Percentiles rank a stretch among this genome's conserved stretches.
These are phyloP conservation scores for Lepidocyrtoides sp. DNA, from an alignment of 2,888 invertebrate genomes.

Conservation along the genomic window DNA sequence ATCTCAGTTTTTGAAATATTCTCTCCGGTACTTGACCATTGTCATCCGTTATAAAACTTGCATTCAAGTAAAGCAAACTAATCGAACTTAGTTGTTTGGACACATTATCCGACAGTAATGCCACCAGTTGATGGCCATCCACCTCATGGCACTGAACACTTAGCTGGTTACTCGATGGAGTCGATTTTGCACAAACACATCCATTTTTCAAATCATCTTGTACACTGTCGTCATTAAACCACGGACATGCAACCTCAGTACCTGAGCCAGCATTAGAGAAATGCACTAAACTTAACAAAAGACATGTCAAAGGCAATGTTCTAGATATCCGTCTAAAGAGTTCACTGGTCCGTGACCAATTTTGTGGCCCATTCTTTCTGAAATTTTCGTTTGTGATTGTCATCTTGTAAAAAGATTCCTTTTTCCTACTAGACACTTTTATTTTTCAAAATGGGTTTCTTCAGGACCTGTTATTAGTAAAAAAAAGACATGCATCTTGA, in stretches of 20 bases:
- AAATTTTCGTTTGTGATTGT: constrained; percentile 37
- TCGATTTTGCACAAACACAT: constrained; percentile 95
- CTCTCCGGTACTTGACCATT: constrained; percentile 83
- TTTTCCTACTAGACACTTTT: background rate
- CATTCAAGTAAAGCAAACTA: constrained; percentile 95
- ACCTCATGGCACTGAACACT: constrained; percentile 97
- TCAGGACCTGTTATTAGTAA: background rate
- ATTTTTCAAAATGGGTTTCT: background rate
- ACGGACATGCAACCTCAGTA: constrained; percentile 92
- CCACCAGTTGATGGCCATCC: constrained; percentile 92
- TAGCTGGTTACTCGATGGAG: constrained; percentile 91
- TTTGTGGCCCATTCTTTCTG: constrained; percentile 29
- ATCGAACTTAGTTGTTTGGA: constrained; percentile 90
- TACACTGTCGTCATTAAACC: constrained; percentile 90
- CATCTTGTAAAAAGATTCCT: constrained; percentile 24
- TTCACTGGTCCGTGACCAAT: constrained; percentile 54
- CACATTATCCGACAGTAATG: constrained; percentile 87
- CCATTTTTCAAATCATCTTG: constrained; percentile 91
- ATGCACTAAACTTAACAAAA: background rate
- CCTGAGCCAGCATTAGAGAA: constrained; percentile 67
- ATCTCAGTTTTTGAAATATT: constrained; percentile 82
- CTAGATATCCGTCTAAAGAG: background rate
- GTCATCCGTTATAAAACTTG: constrained; percentile 90
- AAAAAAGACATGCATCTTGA: background rate
- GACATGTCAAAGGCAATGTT: background rate